Evolutionary conservation across 2,113 vertebrate genomes (phyloP), one percentile per base, ranked within the genome.

Genomic region (Trogon melanurus): DNA sequence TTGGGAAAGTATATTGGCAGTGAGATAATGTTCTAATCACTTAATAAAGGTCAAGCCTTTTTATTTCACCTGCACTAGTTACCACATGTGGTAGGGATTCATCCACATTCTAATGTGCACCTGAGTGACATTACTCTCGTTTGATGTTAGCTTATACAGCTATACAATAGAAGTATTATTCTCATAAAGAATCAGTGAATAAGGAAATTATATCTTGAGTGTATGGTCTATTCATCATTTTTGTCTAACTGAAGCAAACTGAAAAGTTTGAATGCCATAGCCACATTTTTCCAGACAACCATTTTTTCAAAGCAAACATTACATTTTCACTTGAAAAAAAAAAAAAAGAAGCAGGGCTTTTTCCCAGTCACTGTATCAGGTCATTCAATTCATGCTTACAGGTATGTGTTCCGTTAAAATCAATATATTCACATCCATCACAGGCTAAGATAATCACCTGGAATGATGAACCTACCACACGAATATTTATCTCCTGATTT

Each of bases 401-500:
- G 67, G 81, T 5, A 34, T 12, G 36, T 10, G 51, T 81, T 88
- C 3, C 66, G 64, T 58, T 74, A 56, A 84, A 95, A 90, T 92
- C 26, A 73, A 53, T 61, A 23, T 47, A 91, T 89, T 81, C 44
- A 6, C 48, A 88, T 91, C 14, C 32, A 91, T 89, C 38, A 66
- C 25, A 88, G 23, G 13, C 85, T 87, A 78, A 57, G 4, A 73
- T 50, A 64, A 88, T 47, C 51, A 93, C 10, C 8, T 85, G 32
- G 51, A 91, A 88, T 91, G 58, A 94, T 54, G 18, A 91, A 74
- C 26, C 16, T 47, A 62, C 11, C 45, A 74, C 32, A 58, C 38
- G 96, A 73, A 70, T 47, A 78, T 81, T 97, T 62, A 47, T 91
- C 22, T 88, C 92, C 44, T 96, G 69, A 85, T 97, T 95, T 96